Conservation (phyloP, 2,888 invertebrate species). For the Syritta pipiens region DNA sequence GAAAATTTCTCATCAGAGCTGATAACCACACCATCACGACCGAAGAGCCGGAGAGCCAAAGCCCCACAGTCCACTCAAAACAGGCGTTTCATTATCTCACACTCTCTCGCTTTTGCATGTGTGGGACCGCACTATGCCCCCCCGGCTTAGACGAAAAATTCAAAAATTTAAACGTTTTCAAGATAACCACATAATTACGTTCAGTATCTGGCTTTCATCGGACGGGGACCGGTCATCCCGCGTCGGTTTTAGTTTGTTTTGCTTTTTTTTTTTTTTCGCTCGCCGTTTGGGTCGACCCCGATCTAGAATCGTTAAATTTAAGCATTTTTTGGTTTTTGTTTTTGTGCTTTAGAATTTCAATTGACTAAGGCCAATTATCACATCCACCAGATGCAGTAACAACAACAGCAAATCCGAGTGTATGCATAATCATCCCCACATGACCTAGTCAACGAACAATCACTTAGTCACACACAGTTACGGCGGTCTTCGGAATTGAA, state of each 20-base stretch:
- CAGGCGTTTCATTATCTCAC: slow-evolving; percentile 43
- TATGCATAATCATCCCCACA: slow-evolving; percentile 46
- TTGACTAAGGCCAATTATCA: slow-evolving; percentile 56
- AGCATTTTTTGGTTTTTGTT: slow-evolving; percentile 12
- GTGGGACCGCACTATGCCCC: background rate
- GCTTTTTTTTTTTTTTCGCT: slow-evolving; percentile 1
- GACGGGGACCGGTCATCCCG: slow-evolving; percentile 22
- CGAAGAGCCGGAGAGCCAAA: background rate
- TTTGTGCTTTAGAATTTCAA: slow-evolving; percentile 20
- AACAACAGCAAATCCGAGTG: slow-evolving; percentile 20
- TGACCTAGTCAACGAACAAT: slow-evolving; percentile 66
- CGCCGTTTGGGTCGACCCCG: slow-evolving; percentile 23
- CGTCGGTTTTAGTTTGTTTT: background rate
- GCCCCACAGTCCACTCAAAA: background rate
- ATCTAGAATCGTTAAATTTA: slow-evolving; percentile 36
- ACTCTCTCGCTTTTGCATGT: slow-evolving; percentile 39
- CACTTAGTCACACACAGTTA: slow-evolving; percentile 59
- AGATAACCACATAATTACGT: slow-evolving; percentile 61
- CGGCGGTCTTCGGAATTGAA: slow-evolving; percentile 22
- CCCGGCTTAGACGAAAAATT: slow-evolving; percentile 18
- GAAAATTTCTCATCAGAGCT: background rate
- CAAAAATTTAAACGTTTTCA: slow-evolving; percentile 44
- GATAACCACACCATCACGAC: background rate
- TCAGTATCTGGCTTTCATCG: slow-evolving; percentile 55
- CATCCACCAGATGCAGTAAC: slow-evolving; percentile 30